These are phyloP conservation scores for Myotis vivesi DNA, from an alignment of 2,797 vertebrate genomes.

Conservation along the genomic window DNA sequence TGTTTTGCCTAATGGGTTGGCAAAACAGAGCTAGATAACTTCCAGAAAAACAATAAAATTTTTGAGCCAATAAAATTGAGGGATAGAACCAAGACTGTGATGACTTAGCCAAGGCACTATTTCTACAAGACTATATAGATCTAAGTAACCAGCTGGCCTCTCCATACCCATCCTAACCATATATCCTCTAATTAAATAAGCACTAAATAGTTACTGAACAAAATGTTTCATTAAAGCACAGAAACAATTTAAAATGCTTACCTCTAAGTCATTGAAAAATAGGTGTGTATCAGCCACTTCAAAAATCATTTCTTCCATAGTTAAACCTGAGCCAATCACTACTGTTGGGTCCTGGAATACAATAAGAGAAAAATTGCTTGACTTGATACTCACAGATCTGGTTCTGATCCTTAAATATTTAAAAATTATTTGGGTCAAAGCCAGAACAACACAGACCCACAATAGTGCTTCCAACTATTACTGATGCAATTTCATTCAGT, in stretches of 20 bases:
- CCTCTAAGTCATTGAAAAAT: conserved; percentile 99
- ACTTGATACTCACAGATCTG: background rate
- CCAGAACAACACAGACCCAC: background rate
- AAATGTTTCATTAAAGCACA: conserved; percentile 20
- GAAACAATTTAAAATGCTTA: conserved; percentile 74
- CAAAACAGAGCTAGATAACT: background rate
- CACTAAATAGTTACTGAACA: conserved; percentile 2
- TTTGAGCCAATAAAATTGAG: conserved; percentile 34
- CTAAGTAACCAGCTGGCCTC: background rate
- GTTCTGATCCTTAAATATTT: conserved; percentile 37
- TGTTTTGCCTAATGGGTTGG: background rate
- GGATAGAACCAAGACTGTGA: background rate
- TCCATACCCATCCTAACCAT: background rate
- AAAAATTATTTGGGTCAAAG: conserved; percentile 28
- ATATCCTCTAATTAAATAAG: background rate
- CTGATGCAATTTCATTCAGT: background rate
- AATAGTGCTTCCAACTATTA: background rate
- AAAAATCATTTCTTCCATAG: conserved; percentile 99
- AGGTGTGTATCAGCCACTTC: conserved; percentile 98
- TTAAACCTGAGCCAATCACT: conserved; percentile 94
- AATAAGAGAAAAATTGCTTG: background rate
- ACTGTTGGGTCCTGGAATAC: conserved; percentile 91
- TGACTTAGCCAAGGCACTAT: background rate
- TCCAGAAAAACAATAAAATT: conserved; percentile 29
- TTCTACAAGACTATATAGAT: background rate